Conservation (phyloP, 2,113 vertebrate genomes). For the Chionis minor region DNA sequence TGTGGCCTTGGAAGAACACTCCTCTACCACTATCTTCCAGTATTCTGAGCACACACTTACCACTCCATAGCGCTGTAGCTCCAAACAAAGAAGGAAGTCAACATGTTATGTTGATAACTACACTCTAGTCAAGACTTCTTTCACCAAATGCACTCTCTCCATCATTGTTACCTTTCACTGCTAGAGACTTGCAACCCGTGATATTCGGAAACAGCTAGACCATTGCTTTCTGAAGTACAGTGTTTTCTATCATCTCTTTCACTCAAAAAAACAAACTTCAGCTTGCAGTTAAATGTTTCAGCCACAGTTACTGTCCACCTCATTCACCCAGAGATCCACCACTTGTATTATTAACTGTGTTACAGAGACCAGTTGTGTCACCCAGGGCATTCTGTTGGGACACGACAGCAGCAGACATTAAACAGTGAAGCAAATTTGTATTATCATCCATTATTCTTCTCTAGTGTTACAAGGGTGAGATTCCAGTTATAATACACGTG, state of each 20-base stretch:
- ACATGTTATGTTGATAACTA: background rate
- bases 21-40: background rate
- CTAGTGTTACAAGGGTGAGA: conserved; percentile 1
- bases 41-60: background rate
- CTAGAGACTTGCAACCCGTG: background rate
- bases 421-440: background rate
- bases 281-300: background rate
- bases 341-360: background rate
- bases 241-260: background rate
- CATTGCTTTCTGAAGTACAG: background rate
- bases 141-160: background rate
- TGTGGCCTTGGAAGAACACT: background rate
- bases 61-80: background rate
- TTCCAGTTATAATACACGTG: conserved; percentile 28
- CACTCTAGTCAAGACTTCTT: background rate
- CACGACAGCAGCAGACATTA: background rate
- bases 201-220: background rate
- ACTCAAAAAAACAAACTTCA: background rate
- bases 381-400: background rate
- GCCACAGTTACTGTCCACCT: background rate
- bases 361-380: background rate
- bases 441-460: background rate
- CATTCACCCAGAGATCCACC: background rate
- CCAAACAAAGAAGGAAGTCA: background rate
- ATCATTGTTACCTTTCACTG: background rate